Conservation (phyloP, 2,113 vertebrate genomes). For the Peucedramus taeniatus region DNA sequence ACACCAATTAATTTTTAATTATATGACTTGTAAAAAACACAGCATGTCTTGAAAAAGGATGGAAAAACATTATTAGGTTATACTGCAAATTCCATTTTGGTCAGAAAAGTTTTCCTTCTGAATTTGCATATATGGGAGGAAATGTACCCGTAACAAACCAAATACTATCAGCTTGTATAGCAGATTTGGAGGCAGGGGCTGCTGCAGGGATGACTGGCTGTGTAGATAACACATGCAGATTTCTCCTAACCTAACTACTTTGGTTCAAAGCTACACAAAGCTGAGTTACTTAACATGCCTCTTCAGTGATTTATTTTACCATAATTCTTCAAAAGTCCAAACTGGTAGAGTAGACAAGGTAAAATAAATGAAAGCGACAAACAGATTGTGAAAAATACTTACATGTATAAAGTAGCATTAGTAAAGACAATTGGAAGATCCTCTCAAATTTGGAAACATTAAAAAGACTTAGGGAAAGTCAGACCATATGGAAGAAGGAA, state of each 20-base stretch:
- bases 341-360: neutral
- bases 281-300: neutral
- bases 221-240: neutral
- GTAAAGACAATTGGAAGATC: neutral
- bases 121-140: neutral
- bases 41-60: neutral
- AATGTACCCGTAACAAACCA: neutral
- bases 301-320: neutral
- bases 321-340: neutral
- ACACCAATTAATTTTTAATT: neutral
- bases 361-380: neutral
- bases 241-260: neutral
- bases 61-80: neutral
- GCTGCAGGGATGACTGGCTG: neutral
- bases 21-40: neutral
- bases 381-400: neutral
- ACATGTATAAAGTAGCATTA: neutral
- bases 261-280: accelerated
- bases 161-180: neutral
- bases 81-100: neutral
- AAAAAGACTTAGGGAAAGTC: neutral
- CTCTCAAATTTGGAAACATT: neutral
- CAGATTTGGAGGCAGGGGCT: neutral
- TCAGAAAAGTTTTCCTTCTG: neutral
- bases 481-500: neutral